phyloP scores from a whole-genome alignment of 2,888 invertebrate genomes.

The Temnothorax unifasciatus region DNA sequence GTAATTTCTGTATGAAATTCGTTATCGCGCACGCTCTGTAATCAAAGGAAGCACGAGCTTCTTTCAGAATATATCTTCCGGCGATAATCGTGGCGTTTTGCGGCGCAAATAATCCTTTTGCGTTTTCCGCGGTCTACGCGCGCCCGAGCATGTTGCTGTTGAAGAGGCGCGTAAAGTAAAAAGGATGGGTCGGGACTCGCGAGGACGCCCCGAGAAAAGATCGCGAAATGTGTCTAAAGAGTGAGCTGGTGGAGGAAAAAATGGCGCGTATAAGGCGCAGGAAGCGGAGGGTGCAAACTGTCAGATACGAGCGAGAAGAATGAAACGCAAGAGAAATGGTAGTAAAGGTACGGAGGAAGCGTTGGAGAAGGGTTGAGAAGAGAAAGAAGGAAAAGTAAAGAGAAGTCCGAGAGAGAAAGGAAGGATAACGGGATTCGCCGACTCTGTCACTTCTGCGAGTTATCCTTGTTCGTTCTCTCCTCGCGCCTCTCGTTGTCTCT shows the following conservation, averaged over 20 bases:
- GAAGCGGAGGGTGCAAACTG: constrained; percentile 51
- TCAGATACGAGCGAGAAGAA: constrained; percentile 50
- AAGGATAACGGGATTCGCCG: constrained; percentile 21
- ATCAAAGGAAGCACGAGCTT: constrained; percentile 14
- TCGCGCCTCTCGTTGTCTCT: not conserved
- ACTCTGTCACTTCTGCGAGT: constrained; percentile 30
- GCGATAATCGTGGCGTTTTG: constrained; percentile 28
- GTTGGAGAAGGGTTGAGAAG: constrained; percentile 34
- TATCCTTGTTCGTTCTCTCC: constrained; percentile 15
- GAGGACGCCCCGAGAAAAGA: constrained; percentile 24
- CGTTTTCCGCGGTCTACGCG: constrained; percentile 36
- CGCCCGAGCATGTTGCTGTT: constrained; percentile 32
- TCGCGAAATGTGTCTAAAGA: constrained; percentile 56
- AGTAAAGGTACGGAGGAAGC: constrained; percentile 27
- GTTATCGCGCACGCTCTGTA: not conserved
- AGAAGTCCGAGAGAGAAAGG: constrained; percentile 36
- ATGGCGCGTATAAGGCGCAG: constrained; percentile 46
- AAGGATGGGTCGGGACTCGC: constrained; percentile 30
- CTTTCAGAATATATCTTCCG: not conserved
- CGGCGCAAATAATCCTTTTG: constrained; percentile 37
- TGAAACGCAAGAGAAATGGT: constrained; percentile 48
- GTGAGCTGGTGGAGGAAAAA: constrained; percentile 41
- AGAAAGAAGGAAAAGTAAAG: constrained; percentile 3
- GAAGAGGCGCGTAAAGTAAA: constrained; percentile 49
- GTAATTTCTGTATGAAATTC: constrained; percentile 4